phyloP scores from a whole-genome alignment of 1,140 invertebrate genomes.

The Coenobita brevimanus region DNA sequence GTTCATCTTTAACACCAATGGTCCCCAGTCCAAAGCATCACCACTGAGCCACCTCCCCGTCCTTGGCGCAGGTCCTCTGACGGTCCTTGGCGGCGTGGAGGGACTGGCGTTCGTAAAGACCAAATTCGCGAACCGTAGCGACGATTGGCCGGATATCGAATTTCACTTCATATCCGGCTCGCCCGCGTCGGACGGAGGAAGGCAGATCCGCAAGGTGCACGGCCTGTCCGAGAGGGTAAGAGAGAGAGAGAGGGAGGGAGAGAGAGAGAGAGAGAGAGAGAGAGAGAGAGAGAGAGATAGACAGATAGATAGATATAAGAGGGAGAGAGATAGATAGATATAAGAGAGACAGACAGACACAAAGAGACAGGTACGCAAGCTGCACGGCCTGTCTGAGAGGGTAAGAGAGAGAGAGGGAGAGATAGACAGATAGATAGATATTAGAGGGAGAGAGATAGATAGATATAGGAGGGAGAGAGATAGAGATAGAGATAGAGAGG shows the following conservation, averaged over 20 bases:
- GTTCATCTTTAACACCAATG: neutral
- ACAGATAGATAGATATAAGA: neutral
- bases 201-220: constrained; percentile 86
- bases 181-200: constrained; percentile 89
- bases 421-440: no score
- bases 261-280: no score
- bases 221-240: constrained; percentile 78
- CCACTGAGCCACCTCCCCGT: no score
- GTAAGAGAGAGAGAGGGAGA: no score
- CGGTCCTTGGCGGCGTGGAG: constrained; percentile 92
- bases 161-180: constrained; percentile 94
- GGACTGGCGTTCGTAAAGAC: constrained; percentile 92
- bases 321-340: neutral
- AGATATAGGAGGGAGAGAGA: no score
- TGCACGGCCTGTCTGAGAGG: neutral
- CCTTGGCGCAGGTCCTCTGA: constrained; percentile 85
- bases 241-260: no score
- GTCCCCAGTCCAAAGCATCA: no score
- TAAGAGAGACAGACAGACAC: no score
- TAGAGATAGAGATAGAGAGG: no score
- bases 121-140: constrained; percentile 86
- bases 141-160: constrained; percentile 93
- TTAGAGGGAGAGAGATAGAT: no score
- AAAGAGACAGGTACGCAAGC: no score
- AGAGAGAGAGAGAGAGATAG: no score